Base-by-base conservation (phyloP, 1,140 invertebrate species). In the Chrysomallon squamiferum region DNA sequence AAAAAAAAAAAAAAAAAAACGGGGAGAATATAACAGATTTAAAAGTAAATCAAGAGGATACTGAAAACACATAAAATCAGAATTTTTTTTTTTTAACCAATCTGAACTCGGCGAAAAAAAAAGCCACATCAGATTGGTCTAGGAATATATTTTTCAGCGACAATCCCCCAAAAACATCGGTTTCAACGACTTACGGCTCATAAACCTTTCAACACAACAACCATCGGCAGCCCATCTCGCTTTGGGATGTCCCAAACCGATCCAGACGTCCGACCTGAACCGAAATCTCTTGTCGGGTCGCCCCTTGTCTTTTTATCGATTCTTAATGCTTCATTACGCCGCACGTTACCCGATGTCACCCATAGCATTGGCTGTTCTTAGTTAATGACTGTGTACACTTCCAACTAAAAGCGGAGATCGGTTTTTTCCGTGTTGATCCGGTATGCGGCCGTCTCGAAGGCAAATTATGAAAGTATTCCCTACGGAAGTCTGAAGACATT, bases 161-260 rank as follows among this genome's bases (percentile, higher is more conserved):
- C n/a, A n/a, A n/a, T n/a, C n/a, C n/a, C n/a, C n/a, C n/a, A n/a
- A n/a, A n/a, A n/a, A n/a, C n/a, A n/a, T n/a, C n/a, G n/a, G n/a
- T n/a, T n/a, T n/a, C n/a, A n/a, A n/a, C n/a, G n/a, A n/a, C n/a
- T n/a, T n/a, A n/a, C n/a, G n/a, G n/a, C n/a, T n/a, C n/a, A n/a
- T n/a, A n/a, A n/a, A n/a, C n/a, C n/a, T n/a, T n/a, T n/a, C n/a
- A n/a, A n/a, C n/a, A n/a, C n/a, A n/a, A n/a, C n/a, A n/a, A n/a
- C n/a, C n/a, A n/a, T n/a, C n/a, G n/a, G n/a, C n/a, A n/a, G n/a
- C n/a, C n/a, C n/a, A n/a, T n/a, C n/a, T n/a, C n/a, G n/a, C n/a
- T n/a, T n/a, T 71, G 30, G 49, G n/a, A 27, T 20, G n/a, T 5
- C n/a, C n/a, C 49, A n/a, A 22, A n/a, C 49, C n/a, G 5, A 50